Evolutionary conservation across 2,888 invertebrate species (phyloP), one percentile per base, ranked within the genome.

Genomic region (Habroteleia sp.): DNA sequence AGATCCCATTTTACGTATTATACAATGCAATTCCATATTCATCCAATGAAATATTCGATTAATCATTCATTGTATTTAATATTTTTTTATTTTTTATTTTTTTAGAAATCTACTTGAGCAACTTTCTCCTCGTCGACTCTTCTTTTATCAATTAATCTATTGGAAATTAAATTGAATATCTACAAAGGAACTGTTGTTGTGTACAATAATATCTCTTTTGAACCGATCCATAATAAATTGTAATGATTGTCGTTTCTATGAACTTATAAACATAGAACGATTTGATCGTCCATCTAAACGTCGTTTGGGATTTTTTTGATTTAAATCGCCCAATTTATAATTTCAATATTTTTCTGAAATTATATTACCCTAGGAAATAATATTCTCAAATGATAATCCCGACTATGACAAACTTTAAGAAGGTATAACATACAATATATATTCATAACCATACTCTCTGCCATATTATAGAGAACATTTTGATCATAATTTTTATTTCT

Each of bases 231-330:
- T 52, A 41, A 39, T 46, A 74, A 48, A 63, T 58, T 71, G 77
- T 78, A 80, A 82, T 84, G 83, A 84, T 84, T 84, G 84, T 84
- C 83, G 80, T 82, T 80, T 80, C 79, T 75, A 77, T 80, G 66
- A 83, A 83, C 75, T 77, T 58, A 79, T n/a, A 79, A 73, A 44
- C 11, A 8, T 13, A 35, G 48, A 76, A 79, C 79, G 77, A 79
- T 81, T 74, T 74, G 48, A 78, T 80, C 78, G 79, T 74, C 68
- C 74, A 72, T 7, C 41, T 31, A 72, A 73, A 71, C 48, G 7
- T 7, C 14, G 5, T 29, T 27, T 8, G 14, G 16, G n/a, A 6
- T 41, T 10, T 11, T 37, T 7, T 35, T 54, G 44, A 54, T 44
- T 35, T 37, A 2, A 44, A 27, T n/a, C 16, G 3, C 6, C 7